Percentiles rank a stretch among this genome's conserved stretches.
These are phyloP conservation scores for Australoheros facetus DNA, from an alignment of 2,797 vertebrate genomes.

Conservation along the genomic window DNA sequence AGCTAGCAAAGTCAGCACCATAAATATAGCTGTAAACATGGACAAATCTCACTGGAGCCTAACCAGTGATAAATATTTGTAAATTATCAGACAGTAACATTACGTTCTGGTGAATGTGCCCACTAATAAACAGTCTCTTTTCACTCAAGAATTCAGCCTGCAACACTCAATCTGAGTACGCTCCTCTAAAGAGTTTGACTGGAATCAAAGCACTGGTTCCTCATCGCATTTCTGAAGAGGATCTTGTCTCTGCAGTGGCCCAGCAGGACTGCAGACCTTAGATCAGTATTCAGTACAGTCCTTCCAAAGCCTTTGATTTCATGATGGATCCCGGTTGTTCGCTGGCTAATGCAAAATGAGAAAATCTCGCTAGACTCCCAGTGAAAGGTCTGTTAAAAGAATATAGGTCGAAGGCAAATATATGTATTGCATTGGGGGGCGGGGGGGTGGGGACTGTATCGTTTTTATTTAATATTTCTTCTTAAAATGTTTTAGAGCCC, in stretches of 20 bases:
- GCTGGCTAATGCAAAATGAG: conserved; percentile 73
- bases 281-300: conserved; percentile 79
- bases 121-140: conserved; percentile 11
- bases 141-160: not conserved
- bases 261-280: conserved; percentile 66
- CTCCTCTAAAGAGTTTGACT: conserved; percentile 25
- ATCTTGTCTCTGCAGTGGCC: conserved; percentile 69
- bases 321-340: conserved; percentile 77
- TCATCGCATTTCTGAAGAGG: conserved; percentile 58
- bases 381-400: conserved; percentile 65
- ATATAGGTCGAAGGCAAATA: conserved; percentile 50
- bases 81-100: conserved; percentile 4
- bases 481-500: conserved; percentile 25
- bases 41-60: conserved; percentile 12
- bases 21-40: conserved; percentile 14
- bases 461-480: conserved; percentile 38
- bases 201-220: conserved; percentile 56
- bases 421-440: conserved; percentile 2
- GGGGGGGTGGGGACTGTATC: not conserved
- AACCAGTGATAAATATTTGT: conserved; percentile 31
- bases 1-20: conserved; percentile 22
- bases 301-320: conserved; percentile 79
- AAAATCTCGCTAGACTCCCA: conserved; percentile 64
- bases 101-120: conserved; percentile 9
- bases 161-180: conserved; percentile 14